Evolutionary conservation across 1,140 invertebrate genomes (phyloP).

Genomic region (Leguminivora glycinivorella): DNA sequence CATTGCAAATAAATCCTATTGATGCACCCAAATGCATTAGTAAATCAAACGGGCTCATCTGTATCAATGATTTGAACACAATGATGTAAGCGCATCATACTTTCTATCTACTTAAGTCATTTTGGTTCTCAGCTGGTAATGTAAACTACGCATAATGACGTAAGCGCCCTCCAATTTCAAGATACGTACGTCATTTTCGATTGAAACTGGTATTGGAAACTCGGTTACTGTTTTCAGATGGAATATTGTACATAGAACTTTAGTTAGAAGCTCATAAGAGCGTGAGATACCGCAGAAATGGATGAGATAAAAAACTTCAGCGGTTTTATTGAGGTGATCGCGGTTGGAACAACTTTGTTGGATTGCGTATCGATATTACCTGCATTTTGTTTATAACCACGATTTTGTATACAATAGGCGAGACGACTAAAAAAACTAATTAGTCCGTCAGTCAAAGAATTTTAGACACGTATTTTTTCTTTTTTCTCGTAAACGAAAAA

Average conservation of each 20-base stretch:
- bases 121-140: background rate
- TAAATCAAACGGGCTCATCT: conserved; percentile 8
- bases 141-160: background rate
- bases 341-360: background rate
- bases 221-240: background rate
- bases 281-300: background rate
- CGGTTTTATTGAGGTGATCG: background rate
- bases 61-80: too few relatives aligned
- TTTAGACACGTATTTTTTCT: too few relatives aligned
- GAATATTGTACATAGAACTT: background rate
- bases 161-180: background rate
- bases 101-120: background rate
- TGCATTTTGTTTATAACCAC: too few relatives aligned
- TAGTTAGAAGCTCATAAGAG: background rate
- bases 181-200: background rate
- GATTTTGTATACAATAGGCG: background rate
- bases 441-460: too few relatives aligned
- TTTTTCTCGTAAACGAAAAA: too few relatives aligned
- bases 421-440: too few relatives aligned
- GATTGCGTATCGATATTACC: too few relatives aligned
- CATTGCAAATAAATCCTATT: conserved; percentile 2
- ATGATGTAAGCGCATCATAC: background rate
- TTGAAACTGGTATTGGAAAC: background rate
- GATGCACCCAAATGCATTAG: conserved; percentile 16
- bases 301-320: background rate